Conservation (phyloP, 1,140 invertebrate genomes). For the Adoxophyes honmai region DNA sequence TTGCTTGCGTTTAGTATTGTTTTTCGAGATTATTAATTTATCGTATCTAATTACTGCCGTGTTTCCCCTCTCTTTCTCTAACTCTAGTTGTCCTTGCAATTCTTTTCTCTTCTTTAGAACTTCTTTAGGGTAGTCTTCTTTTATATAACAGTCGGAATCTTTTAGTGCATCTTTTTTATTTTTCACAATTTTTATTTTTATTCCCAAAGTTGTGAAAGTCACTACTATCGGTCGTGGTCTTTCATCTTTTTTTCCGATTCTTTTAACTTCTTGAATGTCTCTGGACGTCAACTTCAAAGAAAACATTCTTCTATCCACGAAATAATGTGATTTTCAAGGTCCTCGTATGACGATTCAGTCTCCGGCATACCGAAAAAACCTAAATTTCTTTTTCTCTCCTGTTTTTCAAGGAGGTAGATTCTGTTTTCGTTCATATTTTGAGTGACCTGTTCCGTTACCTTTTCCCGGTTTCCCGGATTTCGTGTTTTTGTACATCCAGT, state of each 20-base stretch:
- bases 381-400: too few species aligned
- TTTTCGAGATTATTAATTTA: conserved; percentile 22
- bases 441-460: too few species aligned
- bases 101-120: conserved; percentile 21
- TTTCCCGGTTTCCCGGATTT: too few species aligned
- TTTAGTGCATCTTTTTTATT: conserved; percentile 8
- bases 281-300: too few species aligned
- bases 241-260: conserved; percentile 22
- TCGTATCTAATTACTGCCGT: conserved; percentile 21
- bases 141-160: conserved; percentile 19
- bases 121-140: conserved; percentile 24
- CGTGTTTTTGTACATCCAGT: too few species aligned
- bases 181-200: conserved; percentile 23
- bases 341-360: too few species aligned
- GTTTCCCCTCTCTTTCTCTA: conserved; percentile 24
- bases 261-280: conserved; percentile 20
- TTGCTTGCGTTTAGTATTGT: conserved; percentile 13
- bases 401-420: too few species aligned
- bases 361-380: too few species aligned
- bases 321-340: too few species aligned
- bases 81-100: conserved; percentile 18
- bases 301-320: too few species aligned
- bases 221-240: conserved; percentile 21
- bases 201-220: conserved; percentile 19
- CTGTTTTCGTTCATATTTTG: too few species aligned